Evolutionary conservation across 2,888 invertebrate species (phyloP), one percentile per base, ranked within the genome.

Genomic region (Plagiodera versicolora): DNA sequence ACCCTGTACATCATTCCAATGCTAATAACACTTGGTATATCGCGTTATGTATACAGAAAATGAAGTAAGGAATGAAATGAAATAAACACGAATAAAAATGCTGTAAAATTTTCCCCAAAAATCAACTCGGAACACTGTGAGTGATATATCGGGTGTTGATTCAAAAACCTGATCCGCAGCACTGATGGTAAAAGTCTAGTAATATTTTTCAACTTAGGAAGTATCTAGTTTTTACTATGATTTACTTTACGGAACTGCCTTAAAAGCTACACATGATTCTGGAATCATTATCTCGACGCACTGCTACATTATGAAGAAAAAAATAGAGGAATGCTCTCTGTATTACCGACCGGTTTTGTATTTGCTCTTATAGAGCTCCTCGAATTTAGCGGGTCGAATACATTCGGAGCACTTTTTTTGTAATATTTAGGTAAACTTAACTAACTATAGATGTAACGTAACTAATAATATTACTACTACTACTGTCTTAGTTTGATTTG

Each of bases 321-420:
- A 35, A 30, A n/a, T n/a, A n/a, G n/a, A n/a, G n/a, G n/a, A 35
- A 20, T 39, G 35, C 39, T 32, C 17, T 35, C 52, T 52, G 52
- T 52, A 52, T 52, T 52, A 28, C 28, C 30, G 35, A 24, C 39
- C 17, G 48, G 39, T 35, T 17, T 19, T n/a, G 35, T 56, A 52
- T 57, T 61, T 56, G 56, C 51, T 61, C 56, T 57, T 56, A 61
- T 61, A 61, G 60, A 57, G 60, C 60, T 48, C 35, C 20, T 11
- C 9, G 18, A 48, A 32, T 56, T 19, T 48, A 51, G 52, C 60
- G 59, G 56, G 59, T 60, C 39, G 53, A 48, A 66, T 68, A 64
- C 62, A 60, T 28, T 51, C 16, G 17, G 16, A 50, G 59, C 51
- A 51, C 24, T 65, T 53, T 49, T n/a, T 35, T 32, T 14, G 30